A percentile compares a stretch with the other conserved stretches of the same genome.
These are phyloP conservation scores for human DNA, from an alignment of 2,113 vertebrate species.

Conservation along the genomic window DNA sequence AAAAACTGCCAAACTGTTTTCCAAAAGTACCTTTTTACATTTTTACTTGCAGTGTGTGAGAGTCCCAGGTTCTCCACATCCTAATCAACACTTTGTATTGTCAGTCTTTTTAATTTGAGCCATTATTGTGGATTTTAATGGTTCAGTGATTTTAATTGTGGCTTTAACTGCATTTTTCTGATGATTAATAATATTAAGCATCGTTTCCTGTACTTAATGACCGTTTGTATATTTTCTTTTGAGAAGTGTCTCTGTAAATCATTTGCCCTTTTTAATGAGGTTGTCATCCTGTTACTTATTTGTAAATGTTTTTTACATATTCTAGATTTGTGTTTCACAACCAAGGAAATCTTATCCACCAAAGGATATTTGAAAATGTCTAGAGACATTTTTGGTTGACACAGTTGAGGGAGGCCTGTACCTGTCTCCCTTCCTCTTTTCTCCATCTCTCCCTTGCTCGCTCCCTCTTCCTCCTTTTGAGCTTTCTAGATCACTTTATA, in stretches of 20 bases:
- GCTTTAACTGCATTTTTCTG: neutral
- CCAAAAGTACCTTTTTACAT: neutral
- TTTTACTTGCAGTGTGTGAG: neutral
- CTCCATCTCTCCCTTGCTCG: rapidly evolving
- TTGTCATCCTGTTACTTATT: neutral
- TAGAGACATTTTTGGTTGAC: neutral
- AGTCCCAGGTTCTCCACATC: neutral
- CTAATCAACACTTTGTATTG: neutral
- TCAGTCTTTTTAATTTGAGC: neutral
- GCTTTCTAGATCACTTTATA: neutral
- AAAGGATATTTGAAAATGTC: neutral
- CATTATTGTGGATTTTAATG: neutral
- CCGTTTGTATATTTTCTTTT: neutral
- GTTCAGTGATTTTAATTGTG: neutral
- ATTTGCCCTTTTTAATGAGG: neutral
- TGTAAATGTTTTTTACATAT: neutral
- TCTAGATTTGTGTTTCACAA: neutral
- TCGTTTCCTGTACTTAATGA: neutral
- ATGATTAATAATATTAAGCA: neutral
- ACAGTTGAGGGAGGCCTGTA: neutral
- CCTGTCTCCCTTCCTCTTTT: no score
- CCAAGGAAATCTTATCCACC: neutral
- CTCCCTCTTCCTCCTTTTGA: neutral
- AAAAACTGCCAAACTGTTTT: neutral
- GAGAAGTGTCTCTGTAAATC: neutral